These are phyloP conservation scores for Lophotis ruficrista DNA, from an alignment of 2,113 vertebrate genomes.

Conservation along the genomic window DNA sequence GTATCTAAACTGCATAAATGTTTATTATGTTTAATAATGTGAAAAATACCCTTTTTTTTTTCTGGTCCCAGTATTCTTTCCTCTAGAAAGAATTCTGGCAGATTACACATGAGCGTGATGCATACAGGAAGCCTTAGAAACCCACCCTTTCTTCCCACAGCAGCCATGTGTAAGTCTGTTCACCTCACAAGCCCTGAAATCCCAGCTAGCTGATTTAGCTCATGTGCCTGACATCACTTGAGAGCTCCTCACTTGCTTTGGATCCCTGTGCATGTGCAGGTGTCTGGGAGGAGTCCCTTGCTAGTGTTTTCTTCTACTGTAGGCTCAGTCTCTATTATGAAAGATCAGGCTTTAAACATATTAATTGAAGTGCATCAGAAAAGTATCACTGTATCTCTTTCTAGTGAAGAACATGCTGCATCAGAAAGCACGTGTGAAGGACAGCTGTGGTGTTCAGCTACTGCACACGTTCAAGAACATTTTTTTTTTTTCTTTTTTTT, in stretches of 20 bases:
- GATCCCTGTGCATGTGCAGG: background rate
- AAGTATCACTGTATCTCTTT: background rate
- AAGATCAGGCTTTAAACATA: background rate
- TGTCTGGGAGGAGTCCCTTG: background rate
- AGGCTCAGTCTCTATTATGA: background rate
- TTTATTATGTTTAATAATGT: background rate
- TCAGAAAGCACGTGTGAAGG: background rate
- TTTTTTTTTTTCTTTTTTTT: background rate
- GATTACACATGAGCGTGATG: background rate
- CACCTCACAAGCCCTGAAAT: background rate
- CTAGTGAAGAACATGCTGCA: background rate
- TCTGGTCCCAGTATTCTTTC: background rate
- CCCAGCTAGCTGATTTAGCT: background rate
- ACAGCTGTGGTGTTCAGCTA: background rate
- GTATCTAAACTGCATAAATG: background rate
- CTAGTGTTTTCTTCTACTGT: background rate
- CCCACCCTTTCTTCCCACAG: background rate
- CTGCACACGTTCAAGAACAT: background rate
- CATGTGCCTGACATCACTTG: background rate
- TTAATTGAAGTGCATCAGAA: background rate
- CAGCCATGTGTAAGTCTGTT: background rate
- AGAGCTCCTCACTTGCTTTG: background rate
- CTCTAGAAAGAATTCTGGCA: background rate
- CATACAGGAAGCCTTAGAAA: background rate
- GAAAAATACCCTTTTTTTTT: background rate